Conservation (phyloP, 2,888 invertebrate genomes). For the Caenorhabditis sulstoni region DNA sequence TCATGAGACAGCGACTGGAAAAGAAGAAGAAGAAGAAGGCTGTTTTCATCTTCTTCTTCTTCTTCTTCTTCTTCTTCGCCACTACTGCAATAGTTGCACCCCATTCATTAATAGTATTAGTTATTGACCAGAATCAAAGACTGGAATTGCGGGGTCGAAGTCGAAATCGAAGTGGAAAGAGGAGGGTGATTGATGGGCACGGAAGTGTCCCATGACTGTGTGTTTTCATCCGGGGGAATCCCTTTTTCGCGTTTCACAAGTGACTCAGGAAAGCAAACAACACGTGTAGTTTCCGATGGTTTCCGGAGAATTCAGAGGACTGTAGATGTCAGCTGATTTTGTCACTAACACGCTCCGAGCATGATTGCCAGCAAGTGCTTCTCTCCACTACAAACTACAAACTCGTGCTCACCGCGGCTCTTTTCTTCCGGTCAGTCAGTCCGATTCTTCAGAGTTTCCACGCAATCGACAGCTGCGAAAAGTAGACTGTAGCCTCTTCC, state of each 20-base stretch:
- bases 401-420: not conserved
- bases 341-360: too few species aligned
- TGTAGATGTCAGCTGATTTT: too few species aligned
- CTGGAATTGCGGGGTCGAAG: slow-evolving; percentile 23
- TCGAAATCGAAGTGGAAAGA: slow-evolving; percentile 2
- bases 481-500: slow-evolving; percentile 56
- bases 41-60: slow-evolving; percentile 4
- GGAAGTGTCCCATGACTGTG: slow-evolving; percentile 47
- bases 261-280: not conserved
- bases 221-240: slow-evolving; percentile 1
- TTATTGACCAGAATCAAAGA: slow-evolving; percentile 2
- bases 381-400: too few species aligned
- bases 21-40: not conserved
- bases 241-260: not conserved
- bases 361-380: too few species aligned
- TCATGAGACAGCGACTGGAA: too few species aligned
- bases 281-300: not conserved
- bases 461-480: slow-evolving; percentile 46
- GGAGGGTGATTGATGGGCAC: slow-evolving; percentile 28
- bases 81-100: slow-evolving; percentile 10
- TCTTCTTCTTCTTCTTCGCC: not conserved
- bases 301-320: too few species aligned
- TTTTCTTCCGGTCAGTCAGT: too few species aligned
- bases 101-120: not conserved
- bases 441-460: slow-evolving; percentile 38